phyloP scores from a whole-genome alignment of 1,140 invertebrate species.

The Drosophila pseudoananassae region DNA sequence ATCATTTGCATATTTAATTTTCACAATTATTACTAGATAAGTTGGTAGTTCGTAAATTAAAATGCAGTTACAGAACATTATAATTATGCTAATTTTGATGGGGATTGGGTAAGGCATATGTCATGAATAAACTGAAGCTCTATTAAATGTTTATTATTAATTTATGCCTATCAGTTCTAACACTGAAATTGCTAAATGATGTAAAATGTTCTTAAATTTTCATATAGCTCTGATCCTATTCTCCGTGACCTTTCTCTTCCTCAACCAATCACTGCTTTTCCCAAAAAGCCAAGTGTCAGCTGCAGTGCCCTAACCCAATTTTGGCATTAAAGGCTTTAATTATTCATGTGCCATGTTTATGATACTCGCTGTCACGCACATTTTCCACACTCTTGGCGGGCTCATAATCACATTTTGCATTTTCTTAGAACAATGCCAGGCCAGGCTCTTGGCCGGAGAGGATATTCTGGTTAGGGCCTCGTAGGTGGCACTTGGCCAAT shows the following conservation, averaged over 20 bases:
- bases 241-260: slow-evolving; percentile 14
- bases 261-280: not conserved
- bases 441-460: not conserved
- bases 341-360: slow-evolving; percentile 64
- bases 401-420: slow-evolving; percentile 73
- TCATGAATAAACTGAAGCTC: not conserved
- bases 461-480: slow-evolving; percentile 16
- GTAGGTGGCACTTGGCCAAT: slow-evolving; percentile 34
- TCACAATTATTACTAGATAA: slow-evolving; percentile 4
- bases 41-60: slow-evolving; percentile 5
- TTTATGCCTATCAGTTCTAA: slow-evolving; percentile 4
- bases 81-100: slow-evolving; percentile 14
- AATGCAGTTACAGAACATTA: slow-evolving; percentile 31
- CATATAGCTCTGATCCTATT: not conserved
- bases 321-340: slow-evolving; percentile 65
- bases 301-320: slow-evolving; percentile 59
- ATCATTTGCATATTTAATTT: slow-evolving; percentile 48
- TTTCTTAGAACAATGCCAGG: slow-evolving; percentile 53
- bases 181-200: no score
- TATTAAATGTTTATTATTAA: not conserved
- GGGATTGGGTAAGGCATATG: slow-evolving; percentile 5
- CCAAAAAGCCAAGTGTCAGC: slow-evolving; percentile 19
- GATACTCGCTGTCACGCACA: slow-evolving; percentile 51
- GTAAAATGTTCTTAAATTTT: no score
- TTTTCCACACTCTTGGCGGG: slow-evolving; percentile 9